Evolutionary conservation across 2,888 invertebrate species (phyloP).

Genomic region (Synanthedon myopaeformis): DNA sequence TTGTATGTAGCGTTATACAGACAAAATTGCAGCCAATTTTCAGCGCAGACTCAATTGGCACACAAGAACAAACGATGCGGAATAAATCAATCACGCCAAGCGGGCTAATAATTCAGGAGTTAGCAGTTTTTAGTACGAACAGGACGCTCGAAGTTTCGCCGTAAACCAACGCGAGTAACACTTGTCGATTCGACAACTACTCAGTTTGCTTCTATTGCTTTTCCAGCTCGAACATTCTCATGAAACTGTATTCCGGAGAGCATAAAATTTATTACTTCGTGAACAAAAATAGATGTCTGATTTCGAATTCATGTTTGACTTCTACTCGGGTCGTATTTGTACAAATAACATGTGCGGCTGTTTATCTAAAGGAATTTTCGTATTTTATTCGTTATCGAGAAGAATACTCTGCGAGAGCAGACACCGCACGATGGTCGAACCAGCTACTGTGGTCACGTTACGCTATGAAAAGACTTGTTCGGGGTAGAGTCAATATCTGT

Average conservation of each 20-base stretch:
- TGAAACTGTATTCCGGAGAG: slow-evolving; percentile 23
- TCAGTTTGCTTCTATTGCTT: slow-evolving; percentile 15
- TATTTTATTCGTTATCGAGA: neutral
- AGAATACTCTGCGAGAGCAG: too few relatives aligned
- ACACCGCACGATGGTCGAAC: too few relatives aligned
- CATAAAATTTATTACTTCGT: slow-evolving; percentile 25
- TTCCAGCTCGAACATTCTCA: slow-evolving; percentile 13
- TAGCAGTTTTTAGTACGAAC: slow-evolving; percentile 16
- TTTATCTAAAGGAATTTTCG: neutral
- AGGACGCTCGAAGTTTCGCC: slow-evolving; percentile 18
- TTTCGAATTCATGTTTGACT: slow-evolving; percentile 12
- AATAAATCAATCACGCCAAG: slow-evolving; percentile 13
- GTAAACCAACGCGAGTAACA: slow-evolving; percentile 15
- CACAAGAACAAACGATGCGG: neutral
- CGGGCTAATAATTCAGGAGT: slow-evolving; percentile 11
- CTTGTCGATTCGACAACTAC: slow-evolving; percentile 22
- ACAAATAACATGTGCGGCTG: neutral
- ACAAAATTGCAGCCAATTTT: neutral
- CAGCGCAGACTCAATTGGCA: neutral
- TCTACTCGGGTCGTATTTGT: neutral
- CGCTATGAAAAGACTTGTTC: too few relatives aligned
- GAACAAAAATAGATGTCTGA: slow-evolving; percentile 23
- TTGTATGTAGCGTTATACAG: neutral
- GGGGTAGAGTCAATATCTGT: too few relatives aligned
- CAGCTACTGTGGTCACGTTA: too few relatives aligned